These are phyloP conservation scores for Pimpla rufipes DNA, from an alignment of 2,888 invertebrate genomes.

Conservation along the genomic window DNA sequence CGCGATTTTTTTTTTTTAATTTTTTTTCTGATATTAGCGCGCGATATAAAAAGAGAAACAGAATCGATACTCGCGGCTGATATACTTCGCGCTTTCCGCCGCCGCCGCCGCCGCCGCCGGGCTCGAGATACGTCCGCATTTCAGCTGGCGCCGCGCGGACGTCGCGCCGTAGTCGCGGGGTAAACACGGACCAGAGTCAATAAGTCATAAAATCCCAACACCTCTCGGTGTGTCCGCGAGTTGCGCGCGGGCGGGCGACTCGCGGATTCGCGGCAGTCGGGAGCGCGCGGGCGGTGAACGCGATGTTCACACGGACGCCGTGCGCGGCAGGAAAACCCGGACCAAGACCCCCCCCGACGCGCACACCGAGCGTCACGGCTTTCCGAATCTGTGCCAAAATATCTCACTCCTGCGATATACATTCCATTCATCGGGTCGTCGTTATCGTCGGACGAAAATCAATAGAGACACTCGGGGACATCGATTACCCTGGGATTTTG, in stretches of 20 bases:
- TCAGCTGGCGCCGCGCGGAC: conserved; percentile 81
- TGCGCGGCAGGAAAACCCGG: conserved; percentile 31
- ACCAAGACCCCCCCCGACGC: conserved; percentile 38
- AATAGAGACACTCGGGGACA: conserved; percentile 39
- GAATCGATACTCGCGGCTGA: conserved; percentile 15
- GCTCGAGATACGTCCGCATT: conserved; percentile 78
- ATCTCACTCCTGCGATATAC: conserved; percentile 49
- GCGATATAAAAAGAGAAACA: not conserved
- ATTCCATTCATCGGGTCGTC: conserved; percentile 59
- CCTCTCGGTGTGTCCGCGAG: conserved; percentile 65
- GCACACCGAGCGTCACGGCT: conserved; percentile 6
- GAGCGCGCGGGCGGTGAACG: conserved; percentile 39
- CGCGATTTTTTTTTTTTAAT: not conserved
- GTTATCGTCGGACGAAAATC: conserved; percentile 44
- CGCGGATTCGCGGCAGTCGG: conserved; percentile 40
- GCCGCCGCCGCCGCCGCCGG: conserved; percentile 28
- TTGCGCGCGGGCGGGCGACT: conserved; percentile 59
- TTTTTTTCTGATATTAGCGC: conserved; percentile 1
- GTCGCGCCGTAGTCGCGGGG: conserved; percentile 76
- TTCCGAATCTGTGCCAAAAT: conserved; percentile 67
- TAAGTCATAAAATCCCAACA: conserved; percentile 82
- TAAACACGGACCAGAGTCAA: conserved; percentile 82
- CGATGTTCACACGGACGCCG: conserved; percentile 62
- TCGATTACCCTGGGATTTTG: conserved; percentile 39
- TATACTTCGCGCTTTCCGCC: conserved; percentile 15